Base-by-base conservation (phyloP, 2,888 invertebrate genomes). In the Cecidostiba fungosa region DNA sequence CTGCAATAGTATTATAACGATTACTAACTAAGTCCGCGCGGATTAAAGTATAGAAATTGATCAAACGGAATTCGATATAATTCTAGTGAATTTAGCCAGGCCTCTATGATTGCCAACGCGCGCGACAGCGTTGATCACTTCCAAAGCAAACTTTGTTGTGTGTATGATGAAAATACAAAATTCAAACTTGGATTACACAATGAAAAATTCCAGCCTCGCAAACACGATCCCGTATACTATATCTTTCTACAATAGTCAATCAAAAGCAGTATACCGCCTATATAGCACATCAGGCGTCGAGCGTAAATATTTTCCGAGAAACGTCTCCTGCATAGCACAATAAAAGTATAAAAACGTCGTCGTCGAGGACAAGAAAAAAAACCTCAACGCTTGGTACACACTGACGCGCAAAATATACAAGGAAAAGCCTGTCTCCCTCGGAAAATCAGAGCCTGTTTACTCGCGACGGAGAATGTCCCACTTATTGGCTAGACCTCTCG, bases 251-350 rank as follows among this genome's bases (percentile, higher is more conserved):
- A 66, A 66, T 66, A 14, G 66, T 16, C 66, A 66, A 66, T 66
- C 66, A 66, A 66, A 66, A 12, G 26, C 1, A 10, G 29, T 39
- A 10, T 10, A 8, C 10, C 36, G 39, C 39, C 39, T 39, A 39
- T 10, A 12, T 39, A n/a, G 59, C 59, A 1, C 59, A 59, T 23
- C 23, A 23, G 23, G 54, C 12, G n/a, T n/a, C 29, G 14, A 26
- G 12, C n/a, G 54, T 5, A 66, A 66, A 66, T 66, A 66, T 66
- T 66, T 66, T 66, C 26, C 29, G 29, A 66, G 29, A 66, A 66
- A 26, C 66, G 16, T 12, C 43, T 62, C 62, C n/a, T 59, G 23
- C 10, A 59, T 2, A 8, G 23, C 59, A 59, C 59, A 59, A 59
- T 59, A 59, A 59, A 23, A 23, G 50, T 47, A 47, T 32, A 3